phyloP scores from a whole-genome alignment of 1,140 invertebrate genomes.

The Daktulosphaira vitifoliae region DNA sequence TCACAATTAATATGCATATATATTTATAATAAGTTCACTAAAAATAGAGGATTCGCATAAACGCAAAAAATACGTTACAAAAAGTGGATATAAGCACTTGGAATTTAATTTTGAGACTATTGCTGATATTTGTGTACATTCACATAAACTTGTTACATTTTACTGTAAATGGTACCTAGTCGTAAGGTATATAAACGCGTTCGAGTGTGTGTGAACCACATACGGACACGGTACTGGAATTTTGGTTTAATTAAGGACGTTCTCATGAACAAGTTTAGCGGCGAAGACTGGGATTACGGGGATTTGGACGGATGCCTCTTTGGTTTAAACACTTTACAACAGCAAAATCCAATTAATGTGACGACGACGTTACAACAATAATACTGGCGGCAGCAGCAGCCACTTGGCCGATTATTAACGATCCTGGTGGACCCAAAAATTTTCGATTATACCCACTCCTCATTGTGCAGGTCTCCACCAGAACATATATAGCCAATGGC shows the following conservation, averaged over 20 bases:
- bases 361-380: slow-evolving; percentile 30
- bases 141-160: too few species aligned
- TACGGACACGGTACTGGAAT: slow-evolving; percentile 4
- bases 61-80: too few species aligned
- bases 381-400: slow-evolving; percentile 20
- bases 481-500: background rate
- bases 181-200: too few species aligned
- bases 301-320: slow-evolving; percentile 30
- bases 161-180: too few species aligned
- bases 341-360: slow-evolving; percentile 31
- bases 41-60: too few species aligned
- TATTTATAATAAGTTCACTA: too few species aligned
- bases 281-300: slow-evolving; percentile 23
- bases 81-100: too few species aligned
- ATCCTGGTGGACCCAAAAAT: slow-evolving; percentile 3
- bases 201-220: too few species aligned
- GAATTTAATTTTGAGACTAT: too few species aligned
- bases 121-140: too few species aligned
- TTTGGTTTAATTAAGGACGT: slow-evolving; percentile 33
- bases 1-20: too few species aligned
- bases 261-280: background rate
- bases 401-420: slow-evolving; percentile 30
- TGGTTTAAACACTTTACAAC: slow-evolving; percentile 29
- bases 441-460: slow-evolving; percentile 17
- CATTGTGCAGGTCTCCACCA: background rate